Base-by-base conservation (phyloP, 2,888 invertebrate species). In the Leucania comma region DNA sequence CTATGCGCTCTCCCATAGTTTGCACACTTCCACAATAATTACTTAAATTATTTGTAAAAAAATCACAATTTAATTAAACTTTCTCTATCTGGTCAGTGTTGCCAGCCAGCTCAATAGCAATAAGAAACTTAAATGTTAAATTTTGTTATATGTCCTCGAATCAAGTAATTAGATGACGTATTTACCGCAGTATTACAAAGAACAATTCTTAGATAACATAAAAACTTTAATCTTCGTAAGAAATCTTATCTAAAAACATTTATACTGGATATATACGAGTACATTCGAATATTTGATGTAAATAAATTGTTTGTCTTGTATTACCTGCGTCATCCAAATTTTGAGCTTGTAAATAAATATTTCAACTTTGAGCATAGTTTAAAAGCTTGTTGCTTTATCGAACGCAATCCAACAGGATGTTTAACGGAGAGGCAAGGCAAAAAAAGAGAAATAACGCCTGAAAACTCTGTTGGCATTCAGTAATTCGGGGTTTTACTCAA, bases 241-340 rank as follows among this genome's bases (percentile, higher is more conserved):
- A 53, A 64, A 78, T 77, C 60, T 78, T 57, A 77, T 77, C 78
- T 29, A 9, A 22, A 38, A 32, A 26, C 42, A 66, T 67, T 50
- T 32, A 9, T 42, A 50, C 1, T n/a, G 10, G 10, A 29, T 32
- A 29, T n/a, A 56, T 32, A 4, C 35, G 8, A 35, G 35, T 35
- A 17, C 42, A 32, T 57, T 72, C 2, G 5, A 46, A 26, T 8
- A 38, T 54, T 63, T 12, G 3, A 14, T 46, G 17, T 26, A 32
- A 1, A 14, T 53, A 32, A 61, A 24, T 35, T 48, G 8, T 26
- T 51, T n/a, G n/a, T 14, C 32, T n/a, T 26, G 17, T 2, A 17
- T 38, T 32, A 51, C n/a, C 12, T 35, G 32, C 14, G 59, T 53
- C 17, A 60, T 35, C 3, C n/a, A 51, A 29, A 51, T 3, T 38